These are phyloP conservation scores for Boulengeromyrus knoepffleri DNA, from an alignment of 2,113 vertebrate species.

Conservation along the genomic window DNA sequence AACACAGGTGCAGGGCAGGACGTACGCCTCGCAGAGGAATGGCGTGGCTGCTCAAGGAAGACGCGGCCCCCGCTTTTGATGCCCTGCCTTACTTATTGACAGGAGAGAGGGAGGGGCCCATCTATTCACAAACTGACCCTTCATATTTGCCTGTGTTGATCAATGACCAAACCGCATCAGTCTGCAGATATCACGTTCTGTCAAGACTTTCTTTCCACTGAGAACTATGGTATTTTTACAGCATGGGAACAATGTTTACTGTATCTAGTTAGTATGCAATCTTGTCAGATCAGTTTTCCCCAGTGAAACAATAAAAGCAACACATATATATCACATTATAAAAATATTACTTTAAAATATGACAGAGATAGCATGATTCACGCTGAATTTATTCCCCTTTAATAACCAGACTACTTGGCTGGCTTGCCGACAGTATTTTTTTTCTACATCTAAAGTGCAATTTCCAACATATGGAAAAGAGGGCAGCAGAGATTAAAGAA, in stretches of 20 bases:
- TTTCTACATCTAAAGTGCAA: not conserved
- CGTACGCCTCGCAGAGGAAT: not conserved
- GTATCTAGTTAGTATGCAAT: not conserved
- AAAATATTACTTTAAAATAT: not conserved
- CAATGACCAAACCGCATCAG: not conserved
- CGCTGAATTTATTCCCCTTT: not conserved
- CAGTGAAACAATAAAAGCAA: not conserved
- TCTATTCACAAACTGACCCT: not conserved
- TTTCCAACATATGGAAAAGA: constrained; percentile 9
- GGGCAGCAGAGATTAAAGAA: not conserved
- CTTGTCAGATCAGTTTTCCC: not conserved
- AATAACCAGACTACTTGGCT: not conserved
- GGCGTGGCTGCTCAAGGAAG: constrained; percentile 4
- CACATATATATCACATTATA: not conserved
- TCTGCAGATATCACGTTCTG: not conserved
- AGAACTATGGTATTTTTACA: not conserved
- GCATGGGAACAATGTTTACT: not conserved
- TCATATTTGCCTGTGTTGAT: not conserved
- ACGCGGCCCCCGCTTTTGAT: not conserved
- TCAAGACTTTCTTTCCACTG: not conserved
- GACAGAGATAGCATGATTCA: not conserved
- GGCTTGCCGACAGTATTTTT: not conserved
- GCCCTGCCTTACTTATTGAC: not conserved
- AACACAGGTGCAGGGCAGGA: constrained; percentile 20
- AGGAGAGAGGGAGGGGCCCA: not conserved